Percentiles rank a stretch among this genome's conserved stretches.
phyloP scores from a whole-genome alignment of 2,113 vertebrate species.

The Anhinga rufa region DNA sequence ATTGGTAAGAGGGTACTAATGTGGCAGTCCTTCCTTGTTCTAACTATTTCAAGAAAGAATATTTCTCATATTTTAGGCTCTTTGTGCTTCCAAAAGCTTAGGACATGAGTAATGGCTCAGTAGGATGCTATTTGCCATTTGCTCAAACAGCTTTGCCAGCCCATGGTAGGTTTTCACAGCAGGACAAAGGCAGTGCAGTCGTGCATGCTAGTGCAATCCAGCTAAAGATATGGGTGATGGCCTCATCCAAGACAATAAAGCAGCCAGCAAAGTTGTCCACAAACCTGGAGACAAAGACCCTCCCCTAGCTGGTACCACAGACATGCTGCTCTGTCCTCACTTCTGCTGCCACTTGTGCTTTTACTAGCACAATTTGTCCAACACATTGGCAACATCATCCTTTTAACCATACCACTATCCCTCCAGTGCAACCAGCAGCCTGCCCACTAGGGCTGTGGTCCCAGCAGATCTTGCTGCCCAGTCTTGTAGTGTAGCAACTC shows the following conservation, averaged over 20 bases:
- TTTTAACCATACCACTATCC: background rate
- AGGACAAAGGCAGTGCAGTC: background rate
- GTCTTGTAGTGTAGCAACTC: background rate
- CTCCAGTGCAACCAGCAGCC: background rate
- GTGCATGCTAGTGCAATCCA: background rate
- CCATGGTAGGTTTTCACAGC: background rate
- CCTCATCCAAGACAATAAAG: background rate
- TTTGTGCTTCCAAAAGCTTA: background rate
- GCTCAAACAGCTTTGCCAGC: background rate
- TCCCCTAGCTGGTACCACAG: background rate
- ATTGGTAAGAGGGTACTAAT: background rate
- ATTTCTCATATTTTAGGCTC: background rate
- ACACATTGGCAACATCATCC: background rate
- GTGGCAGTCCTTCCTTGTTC: background rate
- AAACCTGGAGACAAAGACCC: background rate
- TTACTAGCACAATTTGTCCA: background rate
- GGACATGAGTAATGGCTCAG: background rate
- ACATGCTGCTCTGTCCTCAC: background rate
- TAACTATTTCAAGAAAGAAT: background rate
- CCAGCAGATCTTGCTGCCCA: background rate
- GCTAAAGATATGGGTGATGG: background rate
- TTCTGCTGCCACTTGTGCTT: background rate
- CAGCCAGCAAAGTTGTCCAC: background rate
- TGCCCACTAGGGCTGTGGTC: background rate
- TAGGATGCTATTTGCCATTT: background rate